Conservation (phyloP, 2,888 invertebrate genomes). For the Deilephila elpenor region DNA sequence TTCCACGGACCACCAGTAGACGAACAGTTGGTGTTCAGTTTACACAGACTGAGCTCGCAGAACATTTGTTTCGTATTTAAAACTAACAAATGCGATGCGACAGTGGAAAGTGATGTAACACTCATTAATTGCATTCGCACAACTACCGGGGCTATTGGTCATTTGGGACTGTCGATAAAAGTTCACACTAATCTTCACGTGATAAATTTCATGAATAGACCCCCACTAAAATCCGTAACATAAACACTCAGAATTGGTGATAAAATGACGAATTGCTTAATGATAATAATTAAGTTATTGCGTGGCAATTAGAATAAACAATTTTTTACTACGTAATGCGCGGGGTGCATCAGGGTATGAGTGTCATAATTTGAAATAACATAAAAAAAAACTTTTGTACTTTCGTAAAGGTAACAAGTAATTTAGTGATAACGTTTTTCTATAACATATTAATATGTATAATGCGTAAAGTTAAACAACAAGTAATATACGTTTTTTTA, state of each 20-base stretch:
- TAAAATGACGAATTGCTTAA: constrained; percentile 82
- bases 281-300: constrained; percentile 79
- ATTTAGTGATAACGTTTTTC: constrained; percentile 79
- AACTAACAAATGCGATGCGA: constrained; percentile 66
- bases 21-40: constrained; percentile 34
- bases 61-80: constrained; percentile 42
- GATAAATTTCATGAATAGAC: constrained; percentile 28
- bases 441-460: constrained; percentile 74
- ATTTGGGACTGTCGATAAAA: constrained; percentile 35
- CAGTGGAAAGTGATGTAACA: constrained; percentile 60
- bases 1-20: constrained; percentile 46
- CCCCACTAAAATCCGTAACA: constrained; percentile 41
- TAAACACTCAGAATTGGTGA: constrained; percentile 65
- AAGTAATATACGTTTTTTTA: constrained; percentile 81
- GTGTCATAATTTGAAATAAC: constrained; percentile 82
- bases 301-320: constrained; percentile 77
- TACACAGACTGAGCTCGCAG: constrained; percentile 36
- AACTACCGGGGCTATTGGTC: constrained; percentile 39
- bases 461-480: constrained; percentile 74
- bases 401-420: constrained; percentile 79
- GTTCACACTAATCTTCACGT: constrained; percentile 41
- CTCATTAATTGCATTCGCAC: constrained; percentile 46
- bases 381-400: constrained; percentile 72
- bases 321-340: constrained; percentile 74
- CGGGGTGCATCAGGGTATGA: constrained; percentile 85